Base-by-base conservation (phyloP, 2,888 invertebrate genomes). In the Tanytarsus gracilentus region DNA sequence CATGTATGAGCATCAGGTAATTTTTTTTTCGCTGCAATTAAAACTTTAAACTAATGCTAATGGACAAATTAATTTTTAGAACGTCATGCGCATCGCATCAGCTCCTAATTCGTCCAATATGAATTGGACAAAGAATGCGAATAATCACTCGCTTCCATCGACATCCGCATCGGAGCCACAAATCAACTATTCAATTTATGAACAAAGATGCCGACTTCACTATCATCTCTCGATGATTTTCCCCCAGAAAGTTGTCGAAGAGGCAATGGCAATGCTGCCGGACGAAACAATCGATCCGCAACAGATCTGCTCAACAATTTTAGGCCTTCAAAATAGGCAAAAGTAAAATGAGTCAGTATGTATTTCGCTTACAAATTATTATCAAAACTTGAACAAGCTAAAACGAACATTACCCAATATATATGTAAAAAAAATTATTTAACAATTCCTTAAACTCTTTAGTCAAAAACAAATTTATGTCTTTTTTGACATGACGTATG, bases 191-290 rank as follows among this genome's bases (percentile, higher is more conserved):
- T 68, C 60, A 4, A 60, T 60, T 26, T 40, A 16, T 9, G 90
- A 91, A 67, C 83, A 85, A 18, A 79, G 92, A 0, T 78, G 85
- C 26, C 81, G 84, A 65, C 76, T 94, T 69, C 91, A 88, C 71
- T 93, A 86, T 73, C 92, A 94, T 72, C 76, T 97, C 64, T 84
- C 89, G n/a, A 87, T 87, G 59, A 84, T 96, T 62, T 97, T 97
- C 74, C 92, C 93, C 0, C 88, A 90, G 68, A 25, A 30, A 36
- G 88, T 91, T 69, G 95, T 96, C n/a, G 81, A 83, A 56, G 83
- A 85, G 56, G 94, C 88, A 0, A 90, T 97, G 88, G 82, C 85
- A 63, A 76, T 86, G 64, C 85, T 89, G 74, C 95, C 95, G 0
- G 87, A 90, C 52, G 93, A 93, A 71, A 89, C 85, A 23, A 44